Evolutionary conservation across 2,113 vertebrate genomes (phyloP).

Genomic region (Alces alces): DNA sequence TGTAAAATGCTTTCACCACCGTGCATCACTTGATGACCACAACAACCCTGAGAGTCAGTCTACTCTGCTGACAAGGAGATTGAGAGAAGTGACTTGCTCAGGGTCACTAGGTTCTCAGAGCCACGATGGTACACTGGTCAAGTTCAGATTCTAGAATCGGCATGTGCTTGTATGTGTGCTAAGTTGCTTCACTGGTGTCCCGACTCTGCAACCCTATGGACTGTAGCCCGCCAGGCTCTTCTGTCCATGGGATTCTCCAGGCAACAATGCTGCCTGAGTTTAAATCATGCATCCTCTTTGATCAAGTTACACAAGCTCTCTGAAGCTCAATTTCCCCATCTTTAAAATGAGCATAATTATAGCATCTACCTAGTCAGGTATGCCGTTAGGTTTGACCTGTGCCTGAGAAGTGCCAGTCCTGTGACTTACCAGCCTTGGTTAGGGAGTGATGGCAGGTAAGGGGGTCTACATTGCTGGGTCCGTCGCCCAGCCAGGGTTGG

Average conservation of each 20-base stretch:
- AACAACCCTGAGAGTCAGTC: neutral
- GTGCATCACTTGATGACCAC: neutral
- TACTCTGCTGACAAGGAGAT: neutral
- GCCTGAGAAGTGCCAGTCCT: neutral
- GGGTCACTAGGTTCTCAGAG: neutral
- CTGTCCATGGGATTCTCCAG: neutral
- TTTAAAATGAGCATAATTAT: neutral
- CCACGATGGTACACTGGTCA: neutral
- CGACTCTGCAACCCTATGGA: neutral
- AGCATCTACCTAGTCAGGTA: neutral
- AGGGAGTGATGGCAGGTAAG: neutral
- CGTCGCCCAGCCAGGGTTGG: rapidly evolving
- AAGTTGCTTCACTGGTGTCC: neutral
- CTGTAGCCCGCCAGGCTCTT: neutral
- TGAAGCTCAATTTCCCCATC: neutral
- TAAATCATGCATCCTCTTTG: neutral
- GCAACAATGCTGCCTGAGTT: neutral
- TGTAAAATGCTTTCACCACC: neutral
- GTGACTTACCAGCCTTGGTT: neutral
- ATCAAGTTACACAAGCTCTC: neutral
- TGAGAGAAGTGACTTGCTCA: neutral
- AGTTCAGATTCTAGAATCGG: neutral
- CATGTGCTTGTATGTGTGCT: neutral
- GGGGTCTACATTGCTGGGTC: neutral
- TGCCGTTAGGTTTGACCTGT: neutral